Evolutionary conservation across 2,888 invertebrate species (phyloP).

Genomic region (Nephrotoma flavescens): DNA sequence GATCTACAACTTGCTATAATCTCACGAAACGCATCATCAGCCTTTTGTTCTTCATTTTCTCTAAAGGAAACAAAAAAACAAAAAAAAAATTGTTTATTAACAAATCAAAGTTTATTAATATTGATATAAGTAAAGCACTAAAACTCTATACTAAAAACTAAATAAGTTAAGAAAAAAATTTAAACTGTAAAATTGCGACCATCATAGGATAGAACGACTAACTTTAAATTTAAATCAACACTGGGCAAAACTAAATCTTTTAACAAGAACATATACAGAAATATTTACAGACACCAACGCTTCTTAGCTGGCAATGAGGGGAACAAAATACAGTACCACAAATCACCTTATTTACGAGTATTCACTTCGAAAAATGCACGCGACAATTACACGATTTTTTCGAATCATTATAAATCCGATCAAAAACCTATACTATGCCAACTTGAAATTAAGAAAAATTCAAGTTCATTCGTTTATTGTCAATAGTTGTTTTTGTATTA

Average conservation of each 20-base stretch:
- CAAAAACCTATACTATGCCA: background rate
- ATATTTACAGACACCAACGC: background rate
- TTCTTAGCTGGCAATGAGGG: background rate
- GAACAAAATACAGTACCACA: background rate
- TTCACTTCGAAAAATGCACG: too few species aligned
- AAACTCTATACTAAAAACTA: background rate
- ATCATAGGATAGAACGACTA: background rate
- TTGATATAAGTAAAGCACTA: background rate
- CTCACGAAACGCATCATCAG: conserved; percentile 31
- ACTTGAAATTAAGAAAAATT: background rate
- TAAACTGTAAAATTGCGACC: background rate
- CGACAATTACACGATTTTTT: too few species aligned
- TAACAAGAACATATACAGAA: background rate
- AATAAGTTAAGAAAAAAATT: background rate
- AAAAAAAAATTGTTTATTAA: background rate
- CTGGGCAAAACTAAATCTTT: background rate
- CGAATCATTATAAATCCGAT: too few species aligned
- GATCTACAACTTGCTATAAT: conserved; percentile 33
- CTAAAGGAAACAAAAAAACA: conserved; percentile 8
- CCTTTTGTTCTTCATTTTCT: conserved; percentile 20
- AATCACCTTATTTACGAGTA: background rate
- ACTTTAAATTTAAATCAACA: background rate
- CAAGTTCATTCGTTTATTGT: background rate
- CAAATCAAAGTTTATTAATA: background rate
- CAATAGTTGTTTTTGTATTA: background rate